Evolutionary conservation across 2,797 vertebrate species (phyloP).

Genomic region (Lophotriccus pileatus): DNA sequence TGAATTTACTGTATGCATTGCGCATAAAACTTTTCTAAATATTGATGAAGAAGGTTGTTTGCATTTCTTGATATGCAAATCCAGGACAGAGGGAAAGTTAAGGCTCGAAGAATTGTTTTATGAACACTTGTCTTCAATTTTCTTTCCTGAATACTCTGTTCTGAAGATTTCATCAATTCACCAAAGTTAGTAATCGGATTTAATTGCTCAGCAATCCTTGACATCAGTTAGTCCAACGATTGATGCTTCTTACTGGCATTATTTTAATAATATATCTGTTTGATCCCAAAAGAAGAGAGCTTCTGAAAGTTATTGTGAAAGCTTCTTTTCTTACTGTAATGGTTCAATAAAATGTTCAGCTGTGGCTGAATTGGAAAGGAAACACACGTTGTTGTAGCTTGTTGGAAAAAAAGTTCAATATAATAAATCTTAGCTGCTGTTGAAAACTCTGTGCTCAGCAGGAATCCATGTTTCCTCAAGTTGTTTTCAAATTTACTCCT

Average conservation of each 20-base stretch:
- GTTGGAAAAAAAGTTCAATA: neutral
- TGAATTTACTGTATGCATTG: neutral
- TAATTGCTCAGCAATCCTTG: neutral
- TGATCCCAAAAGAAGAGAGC: neutral
- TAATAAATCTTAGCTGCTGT: conserved; percentile 23
- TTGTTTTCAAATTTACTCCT: conserved; percentile 26
- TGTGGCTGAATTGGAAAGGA: conserved; percentile 15
- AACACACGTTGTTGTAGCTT: neutral
- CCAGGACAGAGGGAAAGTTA: neutral
- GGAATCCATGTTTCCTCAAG: neutral
- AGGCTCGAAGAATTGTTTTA: neutral
- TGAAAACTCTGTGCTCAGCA: conserved; percentile 16
- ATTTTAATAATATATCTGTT: neutral
- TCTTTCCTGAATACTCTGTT: neutral
- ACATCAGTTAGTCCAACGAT: neutral
- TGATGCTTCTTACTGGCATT: neutral
- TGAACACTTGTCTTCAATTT: neutral
- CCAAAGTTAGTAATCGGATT: neutral
- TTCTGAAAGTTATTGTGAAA: neutral
- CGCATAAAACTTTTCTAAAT: neutral
- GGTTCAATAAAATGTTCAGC: neutral
- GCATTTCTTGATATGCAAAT: neutral
- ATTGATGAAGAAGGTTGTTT: neutral
- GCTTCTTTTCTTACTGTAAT: neutral
- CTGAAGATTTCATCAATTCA: neutral